phyloP scores from a whole-genome alignment of 2,888 invertebrate species.

The Thecocarcelia acutangulata region DNA sequence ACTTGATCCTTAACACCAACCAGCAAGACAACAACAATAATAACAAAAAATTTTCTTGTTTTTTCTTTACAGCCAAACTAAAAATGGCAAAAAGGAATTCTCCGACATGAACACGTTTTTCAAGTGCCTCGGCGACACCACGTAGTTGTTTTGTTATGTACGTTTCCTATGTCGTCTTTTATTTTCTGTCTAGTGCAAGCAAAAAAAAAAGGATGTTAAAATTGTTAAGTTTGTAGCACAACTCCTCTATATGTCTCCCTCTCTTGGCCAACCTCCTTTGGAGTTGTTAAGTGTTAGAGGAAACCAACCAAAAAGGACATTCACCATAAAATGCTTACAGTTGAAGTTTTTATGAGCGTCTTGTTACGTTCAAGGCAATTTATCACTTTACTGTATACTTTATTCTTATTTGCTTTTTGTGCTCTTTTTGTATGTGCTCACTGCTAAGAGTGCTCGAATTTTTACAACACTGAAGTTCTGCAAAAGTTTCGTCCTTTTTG shows the following conservation, averaged over 20 bases:
- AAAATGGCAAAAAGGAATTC: conserved; percentile 46
- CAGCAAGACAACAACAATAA: conserved; percentile 17
- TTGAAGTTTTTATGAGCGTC: conserved; percentile 74
- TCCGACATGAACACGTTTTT: conserved; percentile 48
- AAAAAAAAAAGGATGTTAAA: conserved; percentile 47
- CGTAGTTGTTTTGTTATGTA: conserved; percentile 17
- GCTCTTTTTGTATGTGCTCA: conserved; percentile 8
- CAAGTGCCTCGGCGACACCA: conserved; percentile 60
- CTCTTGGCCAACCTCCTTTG: background rate
- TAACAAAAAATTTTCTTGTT: conserved; percentile 13
- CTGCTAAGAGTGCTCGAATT: conserved; percentile 11
- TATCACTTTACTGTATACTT: conserved; percentile 68
- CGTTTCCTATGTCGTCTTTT: conserved; percentile 27
- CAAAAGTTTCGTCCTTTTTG: conserved; percentile 7
- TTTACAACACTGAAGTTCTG: conserved; percentile 11
- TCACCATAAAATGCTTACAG: conserved; percentile 67
- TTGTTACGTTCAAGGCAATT: conserved; percentile 73
- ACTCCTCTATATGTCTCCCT: too few species aligned
- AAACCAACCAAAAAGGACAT: conserved; percentile 60
- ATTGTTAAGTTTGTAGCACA: conserved; percentile 47
- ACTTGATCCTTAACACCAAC: conserved; percentile 67
- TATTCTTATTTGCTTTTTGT: conserved; percentile 3
- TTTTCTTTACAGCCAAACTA: conserved; percentile 23
- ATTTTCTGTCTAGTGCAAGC: conserved; percentile 21
- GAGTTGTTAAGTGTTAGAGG: background rate